These are phyloP conservation scores for Tenthredo scrophulariae DNA, from an alignment of 2,888 invertebrate species.

Conservation along the genomic window DNA sequence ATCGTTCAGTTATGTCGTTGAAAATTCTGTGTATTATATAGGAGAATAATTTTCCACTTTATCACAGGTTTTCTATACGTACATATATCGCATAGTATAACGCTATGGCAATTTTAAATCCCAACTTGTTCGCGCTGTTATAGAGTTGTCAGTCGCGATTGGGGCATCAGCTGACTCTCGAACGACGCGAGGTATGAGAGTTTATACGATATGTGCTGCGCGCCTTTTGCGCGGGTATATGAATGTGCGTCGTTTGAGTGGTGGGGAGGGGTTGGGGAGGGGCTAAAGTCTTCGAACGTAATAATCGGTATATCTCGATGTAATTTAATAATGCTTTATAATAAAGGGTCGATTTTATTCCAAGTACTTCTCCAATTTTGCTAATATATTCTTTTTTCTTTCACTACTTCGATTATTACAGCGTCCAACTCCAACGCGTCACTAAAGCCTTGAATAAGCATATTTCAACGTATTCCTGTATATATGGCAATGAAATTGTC, in stretches of 20 bases:
- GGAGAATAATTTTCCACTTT: neutral
- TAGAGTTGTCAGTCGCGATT: conserved; percentile 40
- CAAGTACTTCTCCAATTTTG: neutral
- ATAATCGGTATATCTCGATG: neutral
- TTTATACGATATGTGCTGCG: neutral
- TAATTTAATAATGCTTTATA: neutral
- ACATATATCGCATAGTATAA: neutral
- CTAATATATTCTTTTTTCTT: neutral
- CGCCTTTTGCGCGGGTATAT: conserved; percentile 16
- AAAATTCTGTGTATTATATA: neutral
- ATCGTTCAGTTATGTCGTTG: neutral
- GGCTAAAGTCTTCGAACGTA: neutral
- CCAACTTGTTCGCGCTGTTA: conserved; percentile 32
- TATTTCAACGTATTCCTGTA: neutral
- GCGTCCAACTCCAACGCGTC: neutral
- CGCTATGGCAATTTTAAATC: conserved; percentile 12
- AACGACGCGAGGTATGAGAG: conserved; percentile 24
- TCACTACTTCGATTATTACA: neutral
- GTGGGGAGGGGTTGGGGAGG: conserved; percentile 5
- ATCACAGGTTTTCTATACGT: neutral
- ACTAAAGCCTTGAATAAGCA: neutral
- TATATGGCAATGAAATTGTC: neutral
- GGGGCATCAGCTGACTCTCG: conserved; percentile 18
- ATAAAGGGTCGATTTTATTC: neutral
- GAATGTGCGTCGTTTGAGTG: neutral